Conservation (phyloP, 2,888 invertebrate genomes). For the Timandra comae region DNA sequence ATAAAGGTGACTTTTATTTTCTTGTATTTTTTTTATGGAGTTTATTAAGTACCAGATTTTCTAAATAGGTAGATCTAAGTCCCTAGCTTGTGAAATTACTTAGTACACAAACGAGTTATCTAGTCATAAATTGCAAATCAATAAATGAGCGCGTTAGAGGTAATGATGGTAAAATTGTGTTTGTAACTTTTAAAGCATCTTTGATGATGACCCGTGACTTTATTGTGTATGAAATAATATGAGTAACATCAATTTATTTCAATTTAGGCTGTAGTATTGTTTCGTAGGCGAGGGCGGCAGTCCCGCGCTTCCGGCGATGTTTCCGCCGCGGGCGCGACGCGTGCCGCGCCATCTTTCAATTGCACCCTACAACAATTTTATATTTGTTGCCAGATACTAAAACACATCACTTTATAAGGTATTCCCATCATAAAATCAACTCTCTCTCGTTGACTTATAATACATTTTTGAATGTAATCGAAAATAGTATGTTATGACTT, state of each 20-base stretch:
- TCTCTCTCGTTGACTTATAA: constrained; percentile 10
- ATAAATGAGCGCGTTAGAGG: too few relatives aligned
- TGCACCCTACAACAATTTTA: constrained; percentile 60
- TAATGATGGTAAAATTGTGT: too few relatives aligned
- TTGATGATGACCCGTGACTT: constrained; percentile 40
- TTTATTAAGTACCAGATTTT: too few relatives aligned
- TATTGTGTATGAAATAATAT: constrained; percentile 50
- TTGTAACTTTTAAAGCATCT: constrained; percentile 34
- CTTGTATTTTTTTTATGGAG: too few relatives aligned
- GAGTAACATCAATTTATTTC: constrained; percentile 72
- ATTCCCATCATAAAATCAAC: constrained; percentile 17
- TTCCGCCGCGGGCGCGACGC: constrained; percentile 68
- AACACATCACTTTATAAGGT: constrained; percentile 18
- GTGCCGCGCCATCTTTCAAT: constrained; percentile 69
- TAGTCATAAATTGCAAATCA: too few relatives aligned
- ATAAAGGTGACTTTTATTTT: too few relatives aligned
- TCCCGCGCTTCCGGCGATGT: constrained; percentile 59
- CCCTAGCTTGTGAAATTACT: too few relatives aligned
- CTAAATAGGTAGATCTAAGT: too few relatives aligned
- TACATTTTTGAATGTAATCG: constrained; percentile 13
- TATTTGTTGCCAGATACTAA: constrained; percentile 47
- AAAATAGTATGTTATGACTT: constrained; percentile 1
- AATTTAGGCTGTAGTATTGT: constrained; percentile 71
- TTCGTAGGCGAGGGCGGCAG: constrained; percentile 56
- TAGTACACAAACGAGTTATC: too few relatives aligned